Evolutionary conservation across 2,888 invertebrate species (phyloP), one percentile per base, ranked within the genome.

Genomic region (Siphonodentalium dalli): DNA sequence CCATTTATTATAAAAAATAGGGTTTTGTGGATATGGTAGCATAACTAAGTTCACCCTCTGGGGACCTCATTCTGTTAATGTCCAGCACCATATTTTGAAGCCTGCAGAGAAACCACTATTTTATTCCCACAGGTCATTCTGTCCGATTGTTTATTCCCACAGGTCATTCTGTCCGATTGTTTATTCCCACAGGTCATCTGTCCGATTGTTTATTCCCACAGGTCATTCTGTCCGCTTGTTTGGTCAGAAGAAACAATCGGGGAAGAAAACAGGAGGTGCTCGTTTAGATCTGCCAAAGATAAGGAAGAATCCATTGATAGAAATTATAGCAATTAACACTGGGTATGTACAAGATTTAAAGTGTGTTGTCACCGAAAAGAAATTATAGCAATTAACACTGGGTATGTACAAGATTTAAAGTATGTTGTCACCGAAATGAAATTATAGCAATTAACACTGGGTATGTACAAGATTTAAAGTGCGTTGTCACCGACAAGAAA

Each of bases 381-480:
- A 85, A 99, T 99, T 50, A 95, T 97, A 54, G 89, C 96, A 0
- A 93, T 97, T 40, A 96, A 93, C 80, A 93, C 95, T 0, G 96
- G 96, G 82, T 82, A 69, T 58, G 69, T 38, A 41, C 18, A 9
- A 34, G 34, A 34, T 15, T 11, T 34, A 15, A 15, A 1, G n/a
- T 1, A 33, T 7, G 18, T 15, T 34, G 15, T 34, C 7, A 15
- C 34, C n/a, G n/a, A n/a, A n/a, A n/a, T 54, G 99, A 99, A 85
- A 99, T 99, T 50, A 95, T 97, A 54, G 89, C 96, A 0, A 93
- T 97, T 40, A 96, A 93, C 80, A 93, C 95, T 0, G 96, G 96
- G 82, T 82, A 69, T 58, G 69, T 38, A 41, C 18, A 9, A 34
- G 34, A 34, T 15, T 11, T 34, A 15, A 15, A 1, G n/a, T 1